A percentile compares a stretch with the other conserved stretches of the same genome.
phyloP scores from a whole-genome alignment of 2,888 invertebrate species.

The Helleia helle region DNA sequence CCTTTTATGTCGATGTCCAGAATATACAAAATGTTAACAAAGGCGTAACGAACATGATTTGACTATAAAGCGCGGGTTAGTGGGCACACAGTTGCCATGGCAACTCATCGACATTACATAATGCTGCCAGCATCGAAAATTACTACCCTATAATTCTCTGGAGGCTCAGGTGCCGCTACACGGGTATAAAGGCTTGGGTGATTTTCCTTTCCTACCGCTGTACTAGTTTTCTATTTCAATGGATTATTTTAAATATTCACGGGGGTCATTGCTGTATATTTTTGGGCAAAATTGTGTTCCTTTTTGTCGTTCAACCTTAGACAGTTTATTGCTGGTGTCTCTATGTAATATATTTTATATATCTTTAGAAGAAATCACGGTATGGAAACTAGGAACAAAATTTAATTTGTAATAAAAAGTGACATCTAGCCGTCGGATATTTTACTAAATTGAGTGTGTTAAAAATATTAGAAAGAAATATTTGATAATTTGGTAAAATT shows the following conservation, averaged over 20 bases:
- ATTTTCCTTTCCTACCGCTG: conserved; percentile 42
- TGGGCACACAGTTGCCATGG: conserved; percentile 5
- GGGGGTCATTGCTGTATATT: background rate
- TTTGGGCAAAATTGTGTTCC: no score
- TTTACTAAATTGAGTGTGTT: no score
- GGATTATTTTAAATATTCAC: background rate
- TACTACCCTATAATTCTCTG: conserved; percentile 32
- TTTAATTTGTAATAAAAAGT: no score
- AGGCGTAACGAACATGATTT: background rate
- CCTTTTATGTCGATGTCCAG: background rate
- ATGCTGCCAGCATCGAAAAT: conserved; percentile 33
- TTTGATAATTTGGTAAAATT: no score
- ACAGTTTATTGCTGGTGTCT: no score
- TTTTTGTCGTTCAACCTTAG: no score
- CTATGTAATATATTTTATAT: no score
- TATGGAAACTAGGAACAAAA: no score
- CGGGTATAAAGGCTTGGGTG: conserved; percentile 49
- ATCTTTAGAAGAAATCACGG: no score
- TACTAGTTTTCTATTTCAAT: conserved; percentile 30
- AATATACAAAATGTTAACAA: background rate
- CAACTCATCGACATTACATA: conserved; percentile 22
- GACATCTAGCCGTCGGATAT: no score
- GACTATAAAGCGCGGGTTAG: background rate
- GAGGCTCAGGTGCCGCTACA: conserved; percentile 47
- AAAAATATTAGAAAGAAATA: no score